Evolutionary conservation across 2,113 vertebrate species (phyloP), one percentile per base, ranked within the genome.

Genomic region (Pelodiscus sinensis): DNA sequence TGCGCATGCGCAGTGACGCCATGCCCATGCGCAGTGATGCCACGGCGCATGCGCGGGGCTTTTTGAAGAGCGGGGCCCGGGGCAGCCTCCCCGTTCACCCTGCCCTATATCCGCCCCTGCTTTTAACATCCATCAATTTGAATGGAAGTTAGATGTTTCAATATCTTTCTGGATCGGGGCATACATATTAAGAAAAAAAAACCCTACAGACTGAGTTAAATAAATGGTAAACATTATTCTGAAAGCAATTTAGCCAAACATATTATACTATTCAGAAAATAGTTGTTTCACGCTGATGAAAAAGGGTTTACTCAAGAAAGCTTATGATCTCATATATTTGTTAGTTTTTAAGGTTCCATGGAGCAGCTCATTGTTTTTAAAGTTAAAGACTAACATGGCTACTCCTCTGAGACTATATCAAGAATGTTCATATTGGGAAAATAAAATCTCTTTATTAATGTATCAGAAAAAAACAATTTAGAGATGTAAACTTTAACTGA

Each of bases 381-480:
- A 44, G 44, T 44, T 44, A 44, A 44, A 44, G 44, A 44, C 44
- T 44, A 44, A 44, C 44, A 44, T 44, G 44, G 44, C 44, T 44
- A 44, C 44, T 5, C 44, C 44, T 44, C 44, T 44, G 44, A 44
- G 44, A 44, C 44, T 44, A 44, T 71, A 10, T 78, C 19, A 60
- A 60, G 58, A 60, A 71, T 31, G 9, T 71, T 44, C 0, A 44
- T 8, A 51, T 0, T 21, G 3, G 0, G 38, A 4, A 9, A 84
- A 27, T 83, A 87, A 3, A 25, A 50, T 31, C 31, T 19, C 62
- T 68, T 68, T 68, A 71, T 58, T 14, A 38, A n/a, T 65, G 25
- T 22, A 87, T 25, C 38, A 91, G 8, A 94, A 94, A 92, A 31
- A 54, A 54, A 29, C 2, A 44, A 86, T 9, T 50, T 12, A 13